phyloP scores from a whole-genome alignment of 2,888 invertebrate genomes.

The Drosophila recens region DNA sequence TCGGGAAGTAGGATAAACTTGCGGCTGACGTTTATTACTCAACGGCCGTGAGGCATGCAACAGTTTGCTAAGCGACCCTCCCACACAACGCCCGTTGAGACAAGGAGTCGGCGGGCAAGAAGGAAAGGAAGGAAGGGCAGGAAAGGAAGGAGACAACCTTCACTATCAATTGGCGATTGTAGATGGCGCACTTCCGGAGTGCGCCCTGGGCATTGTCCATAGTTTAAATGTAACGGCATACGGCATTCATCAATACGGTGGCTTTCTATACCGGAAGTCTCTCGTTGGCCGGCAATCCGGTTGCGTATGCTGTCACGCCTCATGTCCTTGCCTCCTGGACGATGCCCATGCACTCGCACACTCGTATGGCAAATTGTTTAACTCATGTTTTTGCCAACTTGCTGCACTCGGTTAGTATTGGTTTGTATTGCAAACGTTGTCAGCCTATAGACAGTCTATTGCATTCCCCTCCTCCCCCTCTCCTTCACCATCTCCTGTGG shows the following conservation, averaged over 20 bases:
- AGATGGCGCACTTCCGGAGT: constrained; percentile 92
- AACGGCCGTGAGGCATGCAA: constrained; percentile 87
- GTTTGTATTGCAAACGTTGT: constrained; percentile 21
- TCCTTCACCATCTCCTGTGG: constrained; percentile 17
- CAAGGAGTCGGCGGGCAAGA: not conserved
- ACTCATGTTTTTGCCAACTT: constrained; percentile 87
- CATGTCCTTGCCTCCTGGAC: constrained; percentile 89
- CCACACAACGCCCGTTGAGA: constrained; percentile 87
- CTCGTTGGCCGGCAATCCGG: constrained; percentile 90
- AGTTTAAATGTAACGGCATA: constrained; percentile 90
- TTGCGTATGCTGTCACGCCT: constrained; percentile 90
- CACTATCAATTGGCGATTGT: constrained; percentile 88
- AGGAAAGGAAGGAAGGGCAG: not conserved
- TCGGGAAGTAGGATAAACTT: constrained; percentile 37
- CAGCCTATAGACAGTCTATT: constrained; percentile 39
- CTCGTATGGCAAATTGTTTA: constrained; percentile 87
- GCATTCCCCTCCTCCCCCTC: not conserved
- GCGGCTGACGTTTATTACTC: constrained; percentile 55
- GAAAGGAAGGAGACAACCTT: not conserved
- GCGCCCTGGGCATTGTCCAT: constrained; percentile 89
- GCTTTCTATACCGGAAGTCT: constrained; percentile 90
- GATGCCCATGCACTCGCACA: constrained; percentile 89
- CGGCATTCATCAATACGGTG: constrained; percentile 92
- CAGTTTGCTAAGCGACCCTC: constrained; percentile 88
- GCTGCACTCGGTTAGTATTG: constrained; percentile 85